Evolutionary conservation across 2,113 vertebrate genomes (phyloP), one percentile per base, ranked within the genome.

Genomic region (Heterotilapia buettikoferi): DNA sequence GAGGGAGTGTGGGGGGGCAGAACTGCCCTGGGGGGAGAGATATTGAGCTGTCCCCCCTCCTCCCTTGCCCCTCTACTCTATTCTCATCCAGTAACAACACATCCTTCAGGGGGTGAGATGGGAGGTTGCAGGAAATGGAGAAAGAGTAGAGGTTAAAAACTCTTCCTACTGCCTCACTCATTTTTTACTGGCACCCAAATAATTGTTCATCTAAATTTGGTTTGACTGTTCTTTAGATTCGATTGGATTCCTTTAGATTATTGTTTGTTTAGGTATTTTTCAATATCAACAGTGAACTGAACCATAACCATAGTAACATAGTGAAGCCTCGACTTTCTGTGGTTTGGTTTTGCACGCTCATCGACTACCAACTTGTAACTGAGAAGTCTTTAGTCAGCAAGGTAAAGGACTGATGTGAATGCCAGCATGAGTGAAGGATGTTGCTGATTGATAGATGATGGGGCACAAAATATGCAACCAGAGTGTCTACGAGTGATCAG

Each of bases 1-100:
- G 24, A 73, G 40, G 68, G 73, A 16, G 13, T 95, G 71, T 2
- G 21, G 2, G 10, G 40, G 9, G 16, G 43, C 14, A 50, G 71
- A 47, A 78, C 4, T 97, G 95, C 96, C 96, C 96, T 78, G 93
- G 94, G 92, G 91, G 92, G 7, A 85, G 90, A 45, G 91, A 81
- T 61, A 84, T 81, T 84, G 83, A 88, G 83, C 83, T 73, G 87
- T 81, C 36, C 82, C 86, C 33, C 86, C 54, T 43, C 68, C 71
- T 53, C 52, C 43, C 53, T 43, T 63, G 18, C 18, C 73, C 16
- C 73, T 78, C 10, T 31, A 50, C 43, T 31, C 26, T 31, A 13
- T 52, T 78, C 73, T 8, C 18, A 52, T 52, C 73, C 45, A 78
- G 43, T 31, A 83, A 63, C 26, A 81, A 57, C 53, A 81, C 52